phyloP scores from a whole-genome alignment of 2,113 vertebrate species.

The Microtus montanus region DNA sequence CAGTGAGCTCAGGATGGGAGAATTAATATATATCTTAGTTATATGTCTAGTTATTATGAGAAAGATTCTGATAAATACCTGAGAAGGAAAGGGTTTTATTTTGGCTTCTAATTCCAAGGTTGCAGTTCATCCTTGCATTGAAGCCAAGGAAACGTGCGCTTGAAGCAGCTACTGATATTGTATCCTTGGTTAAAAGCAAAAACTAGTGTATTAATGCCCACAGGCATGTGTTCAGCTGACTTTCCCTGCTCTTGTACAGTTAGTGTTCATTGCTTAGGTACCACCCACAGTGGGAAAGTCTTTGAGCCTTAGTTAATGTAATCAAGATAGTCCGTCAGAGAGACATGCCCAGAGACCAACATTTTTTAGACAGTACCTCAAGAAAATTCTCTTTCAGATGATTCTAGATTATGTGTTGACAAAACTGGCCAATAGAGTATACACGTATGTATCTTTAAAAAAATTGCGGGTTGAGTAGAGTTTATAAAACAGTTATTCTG shows the following conservation, averaged over 20 bases:
- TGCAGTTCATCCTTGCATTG: background rate
- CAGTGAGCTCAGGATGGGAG: background rate
- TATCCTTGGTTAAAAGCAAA: background rate
- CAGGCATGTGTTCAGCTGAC: background rate
- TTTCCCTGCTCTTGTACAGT: background rate
- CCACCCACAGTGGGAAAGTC: background rate
- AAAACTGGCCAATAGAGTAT: background rate
- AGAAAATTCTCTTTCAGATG: background rate
- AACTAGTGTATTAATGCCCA: background rate
- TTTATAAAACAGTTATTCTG: background rate
- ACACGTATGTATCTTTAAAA: background rate
- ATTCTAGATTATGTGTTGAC: background rate
- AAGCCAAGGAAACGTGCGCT: background rate
- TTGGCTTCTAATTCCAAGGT: background rate
- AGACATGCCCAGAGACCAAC: background rate
- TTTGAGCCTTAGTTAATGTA: background rate
- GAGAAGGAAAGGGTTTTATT: background rate
- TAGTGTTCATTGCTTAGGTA: background rate
- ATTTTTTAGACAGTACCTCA: background rate
- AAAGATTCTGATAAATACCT: background rate
- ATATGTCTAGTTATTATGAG: too few relatives aligned
- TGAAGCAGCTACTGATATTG: too few relatives aligned
- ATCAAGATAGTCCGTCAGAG: background rate
- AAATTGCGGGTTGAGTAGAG: background rate
- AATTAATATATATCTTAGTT: background rate